Evolutionary conservation across 2,113 vertebrate species (phyloP).

Genomic region (Oryzias celebensis): DNA sequence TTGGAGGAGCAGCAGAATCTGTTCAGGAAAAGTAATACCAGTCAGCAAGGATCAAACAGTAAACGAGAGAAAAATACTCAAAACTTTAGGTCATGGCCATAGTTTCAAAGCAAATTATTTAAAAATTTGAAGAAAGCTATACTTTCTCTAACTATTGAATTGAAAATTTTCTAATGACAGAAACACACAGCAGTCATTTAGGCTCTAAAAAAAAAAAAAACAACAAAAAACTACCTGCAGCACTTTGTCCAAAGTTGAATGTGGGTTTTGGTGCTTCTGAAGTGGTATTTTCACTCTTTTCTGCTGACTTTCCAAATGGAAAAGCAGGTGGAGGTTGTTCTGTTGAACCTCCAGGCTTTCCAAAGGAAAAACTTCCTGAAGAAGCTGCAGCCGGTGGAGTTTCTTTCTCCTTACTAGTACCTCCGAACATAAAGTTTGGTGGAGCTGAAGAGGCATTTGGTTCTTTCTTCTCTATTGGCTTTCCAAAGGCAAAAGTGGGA

Average conservation of each 20-base stretch:
- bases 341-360: constrained; percentile 82
- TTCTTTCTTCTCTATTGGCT: constrained; percentile 87
- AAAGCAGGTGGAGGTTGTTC: constrained; percentile 79
- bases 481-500: constrained; percentile 82
- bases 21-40: neutral
- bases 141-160: neutral
- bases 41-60: neutral
- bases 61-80: too few relatives aligned
- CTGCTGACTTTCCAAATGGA: constrained; percentile 78
- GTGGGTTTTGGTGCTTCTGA: constrained; percentile 79
- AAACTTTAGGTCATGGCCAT: too few relatives aligned
- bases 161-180: neutral
- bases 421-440: constrained; percentile 75
- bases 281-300: constrained; percentile 73
- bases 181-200: neutral
- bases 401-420: constrained; percentile 79
- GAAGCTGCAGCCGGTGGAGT: constrained; percentile 24
- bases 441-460: constrained; percentile 49
- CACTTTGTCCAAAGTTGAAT: constrained; percentile 83
- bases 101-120: too few relatives aligned
- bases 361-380: constrained; percentile 80
- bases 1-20: constrained; percentile 80
- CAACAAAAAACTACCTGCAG: constrained; percentile 59
- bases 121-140: neutral
- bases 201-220: neutral